Evolutionary conservation across 2,113 vertebrate genomes (phyloP).

Genomic region (Sorex araneus): DNA sequence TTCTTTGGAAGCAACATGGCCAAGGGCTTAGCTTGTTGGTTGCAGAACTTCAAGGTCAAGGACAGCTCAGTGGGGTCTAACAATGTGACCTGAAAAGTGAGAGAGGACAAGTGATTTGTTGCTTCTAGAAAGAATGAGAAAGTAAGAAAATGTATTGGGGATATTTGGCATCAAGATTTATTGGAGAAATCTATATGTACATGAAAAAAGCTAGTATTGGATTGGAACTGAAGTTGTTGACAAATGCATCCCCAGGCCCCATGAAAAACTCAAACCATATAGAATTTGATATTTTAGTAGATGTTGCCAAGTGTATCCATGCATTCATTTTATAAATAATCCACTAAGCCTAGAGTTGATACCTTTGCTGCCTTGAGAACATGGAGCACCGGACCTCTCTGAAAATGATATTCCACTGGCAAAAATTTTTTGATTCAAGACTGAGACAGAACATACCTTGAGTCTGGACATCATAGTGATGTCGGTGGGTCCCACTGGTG

Average conservation of each 20-base stretch:
- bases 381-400: neutral
- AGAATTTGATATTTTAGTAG: neutral
- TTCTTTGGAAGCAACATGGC: neutral
- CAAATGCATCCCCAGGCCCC: neutral
- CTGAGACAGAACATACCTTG: neutral
- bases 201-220: neutral
- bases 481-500: neutral
- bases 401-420: neutral
- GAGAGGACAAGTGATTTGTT: neutral
- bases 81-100: neutral
- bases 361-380: neutral
- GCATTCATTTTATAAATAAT: neutral
- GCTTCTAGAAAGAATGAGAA: neutral
- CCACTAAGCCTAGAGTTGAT: neutral
- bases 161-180: neutral
- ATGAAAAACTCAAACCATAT: neutral
- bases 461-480: neutral
- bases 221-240: neutral
- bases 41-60: neutral
- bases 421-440: neutral
- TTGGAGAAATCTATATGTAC: neutral
- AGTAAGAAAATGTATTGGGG: neutral
- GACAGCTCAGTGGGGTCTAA: neutral
- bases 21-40: no score
- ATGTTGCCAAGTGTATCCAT: neutral